Percentiles rank a stretch among this genome's conserved stretches.
Evolutionary conservation across 2,113 vertebrate species (phyloP).

Genomic region (Strix uralensis): DNA sequence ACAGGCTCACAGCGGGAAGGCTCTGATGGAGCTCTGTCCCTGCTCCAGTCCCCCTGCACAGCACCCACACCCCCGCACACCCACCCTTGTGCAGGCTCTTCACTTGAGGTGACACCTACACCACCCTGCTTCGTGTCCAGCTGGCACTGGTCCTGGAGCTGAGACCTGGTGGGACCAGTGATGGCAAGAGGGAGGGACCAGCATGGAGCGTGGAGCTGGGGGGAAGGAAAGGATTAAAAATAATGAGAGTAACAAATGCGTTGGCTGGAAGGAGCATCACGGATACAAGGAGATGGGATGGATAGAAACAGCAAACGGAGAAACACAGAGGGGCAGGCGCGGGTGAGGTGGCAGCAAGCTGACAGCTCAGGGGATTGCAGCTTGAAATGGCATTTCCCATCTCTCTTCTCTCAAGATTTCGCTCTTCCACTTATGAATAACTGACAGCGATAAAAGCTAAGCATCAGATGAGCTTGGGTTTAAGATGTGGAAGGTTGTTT

Average conservation of each 20-base stretch:
- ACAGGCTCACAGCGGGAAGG: not conserved
- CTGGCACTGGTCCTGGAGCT: accelerated
- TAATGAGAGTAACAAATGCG: not conserved
- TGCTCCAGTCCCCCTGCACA: not conserved
- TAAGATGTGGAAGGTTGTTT: not conserved
- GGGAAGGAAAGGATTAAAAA: not conserved
- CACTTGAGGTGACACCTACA: not conserved
- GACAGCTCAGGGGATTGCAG: not conserved
- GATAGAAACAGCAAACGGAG: not conserved
- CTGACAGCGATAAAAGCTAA: not conserved
- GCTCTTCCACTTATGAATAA: not conserved
- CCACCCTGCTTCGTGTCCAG: accelerated
- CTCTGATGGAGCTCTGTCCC: not conserved
- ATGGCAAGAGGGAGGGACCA: not conserved
- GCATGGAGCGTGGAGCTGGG: not conserved
- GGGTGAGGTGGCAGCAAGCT: not conserved
- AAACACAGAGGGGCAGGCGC: not conserved
- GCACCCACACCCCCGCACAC: not conserved
- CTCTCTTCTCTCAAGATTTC: not conserved
- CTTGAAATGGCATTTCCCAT: not conserved
- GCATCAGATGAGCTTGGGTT: not conserved
- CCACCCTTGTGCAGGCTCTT: not conserved
- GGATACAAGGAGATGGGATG: not conserved
- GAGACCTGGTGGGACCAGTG: not conserved
- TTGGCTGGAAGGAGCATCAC: not conserved